Percentiles rank a stretch among this genome's conserved stretches.
Evolutionary conservation across 2,888 invertebrate genomes (phyloP).

Genomic region (Latrodectus hesperus): DNA sequence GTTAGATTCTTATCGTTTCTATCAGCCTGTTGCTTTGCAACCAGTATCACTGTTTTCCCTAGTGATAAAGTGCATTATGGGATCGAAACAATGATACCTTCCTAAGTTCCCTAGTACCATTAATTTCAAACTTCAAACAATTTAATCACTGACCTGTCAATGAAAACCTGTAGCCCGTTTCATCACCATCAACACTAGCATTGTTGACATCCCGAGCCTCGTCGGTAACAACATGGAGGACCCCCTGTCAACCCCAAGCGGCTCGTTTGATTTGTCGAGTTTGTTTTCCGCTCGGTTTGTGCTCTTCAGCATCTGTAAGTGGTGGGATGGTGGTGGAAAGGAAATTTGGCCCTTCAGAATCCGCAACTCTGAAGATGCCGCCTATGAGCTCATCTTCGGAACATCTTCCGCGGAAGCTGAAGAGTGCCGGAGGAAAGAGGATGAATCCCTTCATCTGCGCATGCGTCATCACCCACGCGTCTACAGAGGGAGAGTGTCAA

Average conservation of each 20-base stretch:
- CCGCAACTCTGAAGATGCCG: constrained; percentile 8
- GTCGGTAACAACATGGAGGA: background rate
- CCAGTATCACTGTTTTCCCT: too few relatives aligned
- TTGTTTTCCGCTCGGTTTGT: background rate
- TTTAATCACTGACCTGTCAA: constrained; percentile 24
- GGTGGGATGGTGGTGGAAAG: background rate
- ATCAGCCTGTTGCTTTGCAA: constrained; percentile 29
- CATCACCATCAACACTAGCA: constrained; percentile 3
- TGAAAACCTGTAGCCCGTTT: background rate
- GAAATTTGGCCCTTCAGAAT: constrained; percentile 16
- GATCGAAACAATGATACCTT: too few relatives aligned
- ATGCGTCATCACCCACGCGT: constrained; percentile 55
- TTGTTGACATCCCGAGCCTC: background rate
- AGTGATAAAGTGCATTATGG: too few relatives aligned
- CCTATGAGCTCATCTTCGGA: constrained; percentile 13
- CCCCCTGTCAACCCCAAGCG: background rate
- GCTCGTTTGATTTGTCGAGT: background rate
- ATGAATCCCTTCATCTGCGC: constrained; percentile 16
- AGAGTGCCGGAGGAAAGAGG: constrained; percentile 26
- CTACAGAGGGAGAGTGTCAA: background rate
- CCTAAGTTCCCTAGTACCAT: too few relatives aligned
- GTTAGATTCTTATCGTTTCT: background rate
- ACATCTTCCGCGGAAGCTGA: background rate
- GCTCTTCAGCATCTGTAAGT: background rate
- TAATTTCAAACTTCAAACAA: background rate